Percentiles rank a stretch among this genome's conserved stretches.
Conservation (phyloP, 1,140 invertebrate species). For the Hylyphantes graminicola region DNA sequence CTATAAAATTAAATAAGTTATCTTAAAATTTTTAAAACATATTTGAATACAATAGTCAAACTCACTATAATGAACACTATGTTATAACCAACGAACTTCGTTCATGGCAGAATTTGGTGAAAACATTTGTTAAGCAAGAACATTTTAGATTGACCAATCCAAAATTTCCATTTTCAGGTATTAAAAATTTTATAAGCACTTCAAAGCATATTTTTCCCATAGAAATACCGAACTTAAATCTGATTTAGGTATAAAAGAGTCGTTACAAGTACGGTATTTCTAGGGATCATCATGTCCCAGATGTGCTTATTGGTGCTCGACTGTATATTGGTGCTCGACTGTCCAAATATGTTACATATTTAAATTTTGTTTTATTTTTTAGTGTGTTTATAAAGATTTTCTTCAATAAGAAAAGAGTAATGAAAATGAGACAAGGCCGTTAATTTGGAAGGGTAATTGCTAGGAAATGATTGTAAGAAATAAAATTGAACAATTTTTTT, state of each 20-base stretch:
- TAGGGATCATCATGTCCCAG: not conserved
- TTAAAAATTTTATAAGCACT: not conserved
- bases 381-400: conserved; percentile 3
- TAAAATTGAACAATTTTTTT: too few relatives aligned
- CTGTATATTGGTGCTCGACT: not conserved
- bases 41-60: too few relatives aligned
- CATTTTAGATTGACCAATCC: too few relatives aligned
- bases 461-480: too few relatives aligned
- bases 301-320: not conserved
- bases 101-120: too few relatives aligned
- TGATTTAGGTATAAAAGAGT: not conserved
- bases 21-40: too few relatives aligned
- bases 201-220: not conserved
- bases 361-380: not conserved
- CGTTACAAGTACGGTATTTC: not conserved
- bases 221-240: not conserved
- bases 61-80: too few relatives aligned
- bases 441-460: not conserved
- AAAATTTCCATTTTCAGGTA: too few relatives aligned
- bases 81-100: too few relatives aligned
- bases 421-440: conserved; percentile 38
- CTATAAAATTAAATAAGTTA: too few relatives aligned
- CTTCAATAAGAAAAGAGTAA: conserved; percentile 11
- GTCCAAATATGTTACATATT: not conserved
- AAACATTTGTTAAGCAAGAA: too few relatives aligned